A percentile compares a stretch with the other conserved stretches of the same genome.
These are phyloP conservation scores for Apis cerana DNA, from an alignment of 1,140 invertebrate species.

Conservation along the genomic window DNA sequence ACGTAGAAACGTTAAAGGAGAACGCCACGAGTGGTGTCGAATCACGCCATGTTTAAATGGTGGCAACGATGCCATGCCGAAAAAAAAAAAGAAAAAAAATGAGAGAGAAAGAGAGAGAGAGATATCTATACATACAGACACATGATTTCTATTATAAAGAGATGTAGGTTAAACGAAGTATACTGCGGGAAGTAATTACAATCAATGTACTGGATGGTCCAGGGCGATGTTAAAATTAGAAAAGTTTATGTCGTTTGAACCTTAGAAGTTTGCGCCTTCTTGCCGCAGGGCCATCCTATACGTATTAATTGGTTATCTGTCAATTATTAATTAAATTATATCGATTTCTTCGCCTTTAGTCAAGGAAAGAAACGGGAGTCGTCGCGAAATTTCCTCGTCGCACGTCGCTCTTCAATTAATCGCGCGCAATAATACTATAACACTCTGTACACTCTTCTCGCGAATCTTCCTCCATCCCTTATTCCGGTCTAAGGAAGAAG, in stretches of 20 bases:
- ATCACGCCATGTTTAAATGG: neutral
- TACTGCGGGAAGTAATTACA: slow-evolving; percentile 75
- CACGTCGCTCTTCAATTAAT: neutral
- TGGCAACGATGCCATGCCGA: neutral
- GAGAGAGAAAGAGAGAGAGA: slow-evolving; percentile 31
- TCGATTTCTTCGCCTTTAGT: slow-evolving; percentile 76
- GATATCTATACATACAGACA: slow-evolving; percentile 60
- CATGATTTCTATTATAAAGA: slow-evolving; percentile 65
- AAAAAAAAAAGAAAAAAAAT: neutral
- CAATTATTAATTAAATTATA: slow-evolving; percentile 80
- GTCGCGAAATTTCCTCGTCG: slow-evolving; percentile 3
- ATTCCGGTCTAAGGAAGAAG: neutral
- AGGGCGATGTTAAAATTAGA: slow-evolving; percentile 78
- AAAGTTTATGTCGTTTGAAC: slow-evolving; percentile 79
- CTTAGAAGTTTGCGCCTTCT: slow-evolving; percentile 78
- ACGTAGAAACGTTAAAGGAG: neutral
- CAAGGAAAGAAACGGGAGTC: slow-evolving; percentile 46
- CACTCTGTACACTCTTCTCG: slow-evolving; percentile 3
- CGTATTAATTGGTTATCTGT: slow-evolving; percentile 79
- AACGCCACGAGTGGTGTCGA: neutral
- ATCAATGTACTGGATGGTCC: slow-evolving; percentile 76
- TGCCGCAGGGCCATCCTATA: slow-evolving; percentile 73
- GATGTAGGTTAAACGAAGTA: slow-evolving; percentile 69
- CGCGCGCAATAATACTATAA: neutral
- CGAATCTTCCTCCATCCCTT: neutral